Evolutionary conservation across 2,797 vertebrate genomes (phyloP).

Genomic region (Muscicapa comitata): DNA sequence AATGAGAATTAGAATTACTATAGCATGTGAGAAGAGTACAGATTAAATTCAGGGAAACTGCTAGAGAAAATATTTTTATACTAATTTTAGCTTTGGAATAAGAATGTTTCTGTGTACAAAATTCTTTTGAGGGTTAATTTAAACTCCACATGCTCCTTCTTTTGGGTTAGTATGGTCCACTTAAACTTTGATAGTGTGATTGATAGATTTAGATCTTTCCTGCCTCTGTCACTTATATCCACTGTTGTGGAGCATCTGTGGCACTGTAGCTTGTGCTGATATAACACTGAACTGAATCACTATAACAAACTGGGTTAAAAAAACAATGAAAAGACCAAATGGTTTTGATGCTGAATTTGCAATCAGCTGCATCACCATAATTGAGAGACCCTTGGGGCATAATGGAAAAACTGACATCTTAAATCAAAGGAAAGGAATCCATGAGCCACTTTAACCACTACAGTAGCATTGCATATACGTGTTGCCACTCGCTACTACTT

Average conservation of each 20-base stretch:
- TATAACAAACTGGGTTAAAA: background rate
- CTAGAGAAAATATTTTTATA: background rate
- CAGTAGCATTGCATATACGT: background rate
- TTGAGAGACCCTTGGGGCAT: background rate
- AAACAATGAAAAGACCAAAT: background rate
- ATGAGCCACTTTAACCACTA: background rate
- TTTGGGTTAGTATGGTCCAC: background rate
- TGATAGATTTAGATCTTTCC: background rate
- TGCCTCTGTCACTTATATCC: background rate
- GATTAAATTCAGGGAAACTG: background rate
- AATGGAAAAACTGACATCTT: background rate
- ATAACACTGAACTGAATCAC: background rate
- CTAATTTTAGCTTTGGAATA: background rate
- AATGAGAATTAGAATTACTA: background rate
- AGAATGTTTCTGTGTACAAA: background rate
- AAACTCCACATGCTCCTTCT: background rate
- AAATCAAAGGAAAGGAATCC: background rate
- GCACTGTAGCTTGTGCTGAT: background rate
- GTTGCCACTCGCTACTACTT: background rate
- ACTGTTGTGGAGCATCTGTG: background rate
- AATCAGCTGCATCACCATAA: background rate
- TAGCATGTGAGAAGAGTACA: background rate
- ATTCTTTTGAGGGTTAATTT: background rate
- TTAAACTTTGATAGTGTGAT: background rate
- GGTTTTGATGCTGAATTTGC: background rate